Percentiles rank a stretch among this genome's conserved stretches.
Conservation (phyloP, 2,797 vertebrate species). For the Parauchenoglanis ngamensis region DNA sequence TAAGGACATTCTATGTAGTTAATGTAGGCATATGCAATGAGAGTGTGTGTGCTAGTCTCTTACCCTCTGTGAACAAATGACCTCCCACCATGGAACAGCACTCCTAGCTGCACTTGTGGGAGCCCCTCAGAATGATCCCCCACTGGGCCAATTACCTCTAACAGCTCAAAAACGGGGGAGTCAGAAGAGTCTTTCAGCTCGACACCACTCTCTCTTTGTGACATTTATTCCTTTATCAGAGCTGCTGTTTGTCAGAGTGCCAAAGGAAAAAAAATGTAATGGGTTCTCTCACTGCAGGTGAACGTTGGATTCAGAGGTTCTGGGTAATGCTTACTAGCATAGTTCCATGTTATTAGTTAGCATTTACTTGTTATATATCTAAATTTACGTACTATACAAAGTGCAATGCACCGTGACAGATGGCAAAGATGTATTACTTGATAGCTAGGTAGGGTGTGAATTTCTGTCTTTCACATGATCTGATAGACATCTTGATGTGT, state of each 20-base stretch:
- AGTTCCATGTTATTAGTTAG: not conserved
- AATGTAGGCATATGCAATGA: not conserved
- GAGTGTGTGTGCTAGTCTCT: slow-evolving; percentile 14
- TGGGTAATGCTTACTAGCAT: not conserved
- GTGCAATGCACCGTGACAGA: not conserved
- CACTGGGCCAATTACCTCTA: slow-evolving; percentile 58
- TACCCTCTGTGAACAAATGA: slow-evolving; percentile 45
- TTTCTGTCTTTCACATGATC: not conserved
- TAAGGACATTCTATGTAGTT: not conserved
- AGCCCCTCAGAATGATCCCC: slow-evolving; percentile 57
- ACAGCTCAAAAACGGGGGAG: not conserved
- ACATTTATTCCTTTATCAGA: slow-evolving; percentile 42
- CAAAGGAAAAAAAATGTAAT: not conserved
- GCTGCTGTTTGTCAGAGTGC: slow-evolving; percentile 26
- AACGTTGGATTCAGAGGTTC: not conserved
- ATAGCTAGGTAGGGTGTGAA: not conserved
- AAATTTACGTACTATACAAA: not conserved
- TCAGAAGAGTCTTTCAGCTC: slow-evolving; percentile 21
- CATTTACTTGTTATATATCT: not conserved
- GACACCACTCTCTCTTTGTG: slow-evolving; percentile 31
- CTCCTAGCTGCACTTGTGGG: slow-evolving; percentile 51
- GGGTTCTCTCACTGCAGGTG: not conserved
- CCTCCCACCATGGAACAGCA: slow-evolving; percentile 53
- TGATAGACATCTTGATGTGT: not conserved
- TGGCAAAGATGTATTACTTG: not conserved